These are phyloP conservation scores for Nephila pilipes DNA, from an alignment of 1,140 invertebrate species.

Conservation along the genomic window DNA sequence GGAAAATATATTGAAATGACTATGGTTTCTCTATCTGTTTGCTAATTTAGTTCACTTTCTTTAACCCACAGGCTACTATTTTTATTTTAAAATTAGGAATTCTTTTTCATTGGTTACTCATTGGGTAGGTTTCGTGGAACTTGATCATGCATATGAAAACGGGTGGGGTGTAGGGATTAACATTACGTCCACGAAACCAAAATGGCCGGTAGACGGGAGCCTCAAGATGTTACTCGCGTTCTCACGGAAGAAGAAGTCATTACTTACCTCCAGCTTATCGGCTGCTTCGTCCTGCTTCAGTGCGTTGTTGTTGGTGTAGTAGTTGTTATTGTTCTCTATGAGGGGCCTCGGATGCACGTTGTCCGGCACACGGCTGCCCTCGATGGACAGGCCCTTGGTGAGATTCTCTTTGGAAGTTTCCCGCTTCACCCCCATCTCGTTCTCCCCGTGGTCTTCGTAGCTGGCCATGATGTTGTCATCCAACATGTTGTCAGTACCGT, in stretches of 20 bases:
- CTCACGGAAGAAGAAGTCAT: no score
- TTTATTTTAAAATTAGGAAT: no score
- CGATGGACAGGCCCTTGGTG: slow-evolving; percentile 34
- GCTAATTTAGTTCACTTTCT: no score
- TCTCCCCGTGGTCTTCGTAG: slow-evolving; percentile 87
- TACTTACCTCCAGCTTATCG: slow-evolving; percentile 63
- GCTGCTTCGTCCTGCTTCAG: neutral
- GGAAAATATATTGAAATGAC: neutral
- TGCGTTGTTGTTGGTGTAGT: slow-evolving; percentile 71
- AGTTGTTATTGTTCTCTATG: slow-evolving; percentile 67
- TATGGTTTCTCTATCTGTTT: no score
- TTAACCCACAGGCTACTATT: no score
- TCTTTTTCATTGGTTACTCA: no score
- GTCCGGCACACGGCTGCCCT: neutral
- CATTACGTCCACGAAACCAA: no score
- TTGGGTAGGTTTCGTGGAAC: no score
- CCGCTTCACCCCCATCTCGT: slow-evolving; percentile 79
- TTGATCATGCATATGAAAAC: no score
- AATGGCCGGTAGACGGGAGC: no score
- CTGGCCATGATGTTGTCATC: slow-evolving; percentile 82
- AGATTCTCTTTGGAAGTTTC: slow-evolving; percentile 64
- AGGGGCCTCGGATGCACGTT: slow-evolving; percentile 30
- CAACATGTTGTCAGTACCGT: slow-evolving; percentile 82
- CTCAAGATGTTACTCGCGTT: no score
- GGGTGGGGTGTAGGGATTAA: no score